Evolutionary conservation across 2,888 invertebrate genomes (phyloP).

Genomic region (Ophonus ardosiacus): DNA sequence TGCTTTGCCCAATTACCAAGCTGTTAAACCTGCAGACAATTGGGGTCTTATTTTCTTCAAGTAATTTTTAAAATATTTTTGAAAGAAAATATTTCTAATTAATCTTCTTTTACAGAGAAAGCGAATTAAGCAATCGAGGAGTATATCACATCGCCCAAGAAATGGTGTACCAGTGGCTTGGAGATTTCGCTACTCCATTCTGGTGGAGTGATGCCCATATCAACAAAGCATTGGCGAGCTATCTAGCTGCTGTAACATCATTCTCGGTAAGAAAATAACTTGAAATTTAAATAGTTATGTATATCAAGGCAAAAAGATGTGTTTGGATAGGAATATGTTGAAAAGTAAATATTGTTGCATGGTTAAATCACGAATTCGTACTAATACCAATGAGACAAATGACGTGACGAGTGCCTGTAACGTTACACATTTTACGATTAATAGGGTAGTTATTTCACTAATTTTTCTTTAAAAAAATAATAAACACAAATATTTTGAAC

Average conservation of each 20-base stretch:
- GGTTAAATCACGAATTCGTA: too few relatives aligned
- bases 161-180: constrained; percentile 88
- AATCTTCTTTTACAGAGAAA: constrained; percentile 80
- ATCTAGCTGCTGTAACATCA: constrained; percentile 85
- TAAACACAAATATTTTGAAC: too few relatives aligned
- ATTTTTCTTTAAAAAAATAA: too few relatives aligned
- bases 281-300: too few relatives aligned
- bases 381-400: too few relatives aligned
- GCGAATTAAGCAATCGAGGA: constrained; percentile 82
- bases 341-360: too few relatives aligned
- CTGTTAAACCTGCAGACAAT: constrained; percentile 85
- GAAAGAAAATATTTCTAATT: constrained; percentile 14
- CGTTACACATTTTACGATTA: too few relatives aligned
- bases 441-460: too few relatives aligned
- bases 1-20: constrained; percentile 84
- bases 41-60: constrained; percentile 89
- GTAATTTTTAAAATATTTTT: constrained; percentile 75
- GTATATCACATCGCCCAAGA: constrained; percentile 85
- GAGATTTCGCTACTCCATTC: constrained; percentile 85
- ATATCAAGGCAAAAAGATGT: too few relatives aligned
- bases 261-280: constrained; percentile 78
- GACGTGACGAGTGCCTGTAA: too few relatives aligned
- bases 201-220: constrained; percentile 88
- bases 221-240: constrained; percentile 87
- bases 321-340: too few relatives aligned